phyloP scores from a whole-genome alignment of 2,888 invertebrate species.

The Osmoderma eremita region DNA sequence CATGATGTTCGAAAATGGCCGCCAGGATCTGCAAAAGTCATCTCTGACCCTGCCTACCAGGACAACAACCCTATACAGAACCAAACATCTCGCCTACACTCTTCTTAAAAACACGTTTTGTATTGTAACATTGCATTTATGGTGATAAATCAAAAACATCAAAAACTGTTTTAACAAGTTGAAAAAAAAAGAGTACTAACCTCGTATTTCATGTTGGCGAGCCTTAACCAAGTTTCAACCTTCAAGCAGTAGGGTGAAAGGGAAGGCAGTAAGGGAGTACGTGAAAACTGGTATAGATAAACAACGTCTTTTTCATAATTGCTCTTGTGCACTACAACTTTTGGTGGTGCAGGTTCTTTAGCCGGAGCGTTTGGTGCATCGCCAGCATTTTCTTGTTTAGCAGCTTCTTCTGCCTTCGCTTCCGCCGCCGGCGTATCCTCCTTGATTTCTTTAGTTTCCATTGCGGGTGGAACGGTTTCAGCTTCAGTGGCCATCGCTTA shows the following conservation, averaged over 20 bases:
- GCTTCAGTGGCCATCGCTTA: conserved; percentile 80
- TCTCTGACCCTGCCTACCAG: conserved; percentile 36
- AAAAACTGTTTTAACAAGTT: too few species aligned
- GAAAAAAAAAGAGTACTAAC: conserved; percentile 67
- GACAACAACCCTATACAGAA: conserved; percentile 36
- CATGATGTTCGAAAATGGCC: conserved; percentile 39
- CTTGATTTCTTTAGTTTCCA: conserved; percentile 68
- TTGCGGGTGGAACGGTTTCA: conserved; percentile 73
- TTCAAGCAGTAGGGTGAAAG: conserved; percentile 93
- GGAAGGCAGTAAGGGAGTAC: conserved; percentile 89
- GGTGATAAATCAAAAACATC: not conserved
- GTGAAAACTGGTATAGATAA: conserved; percentile 93
- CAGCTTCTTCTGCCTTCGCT: conserved; percentile 63
- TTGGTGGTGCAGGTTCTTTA: conserved; percentile 75
- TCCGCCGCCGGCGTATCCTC: conserved; percentile 65
- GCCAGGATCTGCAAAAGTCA: conserved; percentile 38
- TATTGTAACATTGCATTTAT: not conserved
- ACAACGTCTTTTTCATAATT: conserved; percentile 93
- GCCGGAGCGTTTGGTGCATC: conserved; percentile 67
- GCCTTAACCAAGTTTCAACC: conserved; percentile 94
- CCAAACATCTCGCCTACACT: conserved; percentile 17
- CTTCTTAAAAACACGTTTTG: conserved; percentile 5
- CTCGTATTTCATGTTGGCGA: conserved; percentile 93
- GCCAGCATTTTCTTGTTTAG: conserved; percentile 62
- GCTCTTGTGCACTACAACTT: conserved; percentile 84